Conservation (phyloP, 2,888 invertebrate species). For the Tinea semifulvella region DNA sequence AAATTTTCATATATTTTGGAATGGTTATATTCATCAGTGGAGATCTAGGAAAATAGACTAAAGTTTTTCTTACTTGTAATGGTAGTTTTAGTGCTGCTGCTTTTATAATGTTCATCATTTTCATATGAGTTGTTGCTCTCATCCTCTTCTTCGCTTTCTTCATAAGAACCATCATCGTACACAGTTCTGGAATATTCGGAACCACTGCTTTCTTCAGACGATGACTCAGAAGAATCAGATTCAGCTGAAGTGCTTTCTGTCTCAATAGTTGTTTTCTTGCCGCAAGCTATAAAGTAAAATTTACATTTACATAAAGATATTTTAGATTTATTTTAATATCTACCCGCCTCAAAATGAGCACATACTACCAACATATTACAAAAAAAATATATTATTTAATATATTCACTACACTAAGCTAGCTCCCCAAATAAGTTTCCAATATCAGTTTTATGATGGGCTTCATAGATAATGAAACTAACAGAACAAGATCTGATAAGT, state of each 20-base stretch:
- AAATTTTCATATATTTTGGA: too few relatives aligned
- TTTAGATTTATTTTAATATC: too few relatives aligned
- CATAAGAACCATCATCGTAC: not conserved
- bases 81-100: not conserved
- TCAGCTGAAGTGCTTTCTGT: not conserved
- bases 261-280: not conserved
- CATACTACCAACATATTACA: too few relatives aligned
- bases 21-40: too few relatives aligned
- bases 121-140: not conserved
- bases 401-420: too few relatives aligned
- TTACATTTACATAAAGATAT: too few relatives aligned
- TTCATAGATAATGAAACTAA: too few relatives aligned
- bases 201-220: not conserved
- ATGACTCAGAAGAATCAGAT: not conserved
- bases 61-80: not conserved
- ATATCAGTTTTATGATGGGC: too few relatives aligned
- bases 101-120: not conserved
- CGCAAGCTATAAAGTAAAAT: not conserved
- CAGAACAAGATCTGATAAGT: too few relatives aligned
- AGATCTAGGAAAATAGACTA: not conserved
- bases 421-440: too few relatives aligned
- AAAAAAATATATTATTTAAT: too few relatives aligned
- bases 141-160: not conserved
- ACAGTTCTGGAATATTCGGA: not conserved
- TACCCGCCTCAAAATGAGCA: too few relatives aligned